Conservation (phyloP, 1,140 invertebrate genomes). For the Elysia chlorotica region DNA sequence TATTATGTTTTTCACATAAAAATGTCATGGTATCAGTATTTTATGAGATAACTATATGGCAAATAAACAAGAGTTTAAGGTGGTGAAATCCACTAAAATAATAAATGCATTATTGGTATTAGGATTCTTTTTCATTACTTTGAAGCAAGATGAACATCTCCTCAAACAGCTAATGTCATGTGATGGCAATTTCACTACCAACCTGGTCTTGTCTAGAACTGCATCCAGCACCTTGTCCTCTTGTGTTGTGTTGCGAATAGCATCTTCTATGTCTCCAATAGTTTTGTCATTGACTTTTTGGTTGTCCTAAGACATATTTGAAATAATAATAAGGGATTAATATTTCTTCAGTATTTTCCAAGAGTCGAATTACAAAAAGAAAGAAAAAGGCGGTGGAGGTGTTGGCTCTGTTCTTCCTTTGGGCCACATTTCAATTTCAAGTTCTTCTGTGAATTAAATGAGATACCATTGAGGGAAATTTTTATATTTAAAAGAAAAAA, state of each 20-base stretch:
- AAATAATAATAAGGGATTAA: background rate
- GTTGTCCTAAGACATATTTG: conserved; percentile 34
- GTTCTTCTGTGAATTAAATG: too few species aligned
- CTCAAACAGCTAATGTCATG: too few species aligned
- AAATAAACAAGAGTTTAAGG: too few species aligned
- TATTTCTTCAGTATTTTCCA: background rate
- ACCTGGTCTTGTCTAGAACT: conserved; percentile 85
- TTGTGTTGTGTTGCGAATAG: conserved; percentile 74
- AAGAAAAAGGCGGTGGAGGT: background rate
- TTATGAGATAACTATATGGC: too few species aligned
- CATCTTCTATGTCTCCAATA: conserved; percentile 83
- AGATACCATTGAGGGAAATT: too few species aligned
- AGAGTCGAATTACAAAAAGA: background rate
- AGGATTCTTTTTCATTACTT: too few species aligned
- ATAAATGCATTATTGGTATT: too few species aligned
- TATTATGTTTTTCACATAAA: too few species aligned
- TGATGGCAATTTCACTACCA: conserved; percentile 22
- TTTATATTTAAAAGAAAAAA: too few species aligned
- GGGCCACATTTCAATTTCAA: background rate
- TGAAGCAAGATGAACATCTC: too few species aligned
- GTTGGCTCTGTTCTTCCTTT: background rate
- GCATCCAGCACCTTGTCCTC: conserved; percentile 81
- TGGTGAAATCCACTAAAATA: too few species aligned
- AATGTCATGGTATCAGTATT: too few species aligned
- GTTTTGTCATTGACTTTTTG: conserved; percentile 52